Conservation (phyloP, 2,797 vertebrate genomes). For the Psittacula derbiana region DNA sequence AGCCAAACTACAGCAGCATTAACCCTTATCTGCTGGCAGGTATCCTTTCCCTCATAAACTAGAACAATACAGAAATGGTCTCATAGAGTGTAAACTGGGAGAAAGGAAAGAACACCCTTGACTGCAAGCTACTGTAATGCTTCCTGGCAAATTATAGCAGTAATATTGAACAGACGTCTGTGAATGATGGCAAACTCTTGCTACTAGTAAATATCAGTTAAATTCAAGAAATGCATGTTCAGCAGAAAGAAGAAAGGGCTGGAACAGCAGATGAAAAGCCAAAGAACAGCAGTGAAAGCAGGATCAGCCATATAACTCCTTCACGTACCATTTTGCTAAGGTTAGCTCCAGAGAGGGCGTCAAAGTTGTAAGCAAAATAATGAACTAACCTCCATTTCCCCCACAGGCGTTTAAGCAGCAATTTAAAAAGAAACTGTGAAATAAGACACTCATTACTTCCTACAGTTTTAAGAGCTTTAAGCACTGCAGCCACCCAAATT, state of each 20-base stretch:
- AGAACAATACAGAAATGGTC: neutral
- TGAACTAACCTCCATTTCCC: neutral
- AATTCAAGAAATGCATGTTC: neutral
- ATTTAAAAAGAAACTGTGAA: neutral
- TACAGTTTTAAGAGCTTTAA: neutral
- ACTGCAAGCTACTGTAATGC: neutral
- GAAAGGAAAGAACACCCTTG: neutral
- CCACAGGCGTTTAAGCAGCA: neutral
- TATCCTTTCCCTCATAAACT: neutral
- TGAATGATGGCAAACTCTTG: neutral
- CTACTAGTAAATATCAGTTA: neutral
- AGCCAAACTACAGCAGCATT: neutral
- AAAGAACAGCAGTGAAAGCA: neutral
- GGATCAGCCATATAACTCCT: neutral
- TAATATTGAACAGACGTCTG: neutral
- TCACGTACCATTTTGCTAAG: neutral
- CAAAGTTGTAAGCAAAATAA: neutral
- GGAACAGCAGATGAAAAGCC: neutral
- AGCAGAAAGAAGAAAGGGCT: neutral
- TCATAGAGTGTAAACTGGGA: neutral
- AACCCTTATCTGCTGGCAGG: neutral
- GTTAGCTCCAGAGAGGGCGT: neutral
- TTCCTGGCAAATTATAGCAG: neutral
- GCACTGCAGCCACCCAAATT: neutral
- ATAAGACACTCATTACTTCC: neutral